These are phyloP conservation scores for Thripadectes ignobilis DNA, from an alignment of 2,797 vertebrate genomes.

Conservation along the genomic window DNA sequence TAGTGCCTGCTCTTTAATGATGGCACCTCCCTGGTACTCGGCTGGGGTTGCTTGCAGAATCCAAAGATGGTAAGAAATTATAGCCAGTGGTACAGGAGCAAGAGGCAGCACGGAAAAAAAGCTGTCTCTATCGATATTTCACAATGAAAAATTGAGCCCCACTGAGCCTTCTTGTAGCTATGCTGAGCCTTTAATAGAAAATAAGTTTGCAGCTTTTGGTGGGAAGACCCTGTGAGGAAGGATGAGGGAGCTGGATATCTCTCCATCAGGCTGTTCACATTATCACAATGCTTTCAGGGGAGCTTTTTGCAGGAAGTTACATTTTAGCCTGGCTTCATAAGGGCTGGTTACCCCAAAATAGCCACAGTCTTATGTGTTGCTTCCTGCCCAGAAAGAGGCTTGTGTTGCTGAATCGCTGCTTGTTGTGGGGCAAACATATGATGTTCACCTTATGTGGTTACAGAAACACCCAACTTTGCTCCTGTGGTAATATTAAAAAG, in stretches of 20 bases:
- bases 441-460: not conserved
- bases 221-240: not conserved
- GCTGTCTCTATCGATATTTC: not conserved
- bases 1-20: not conserved
- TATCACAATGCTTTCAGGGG: not conserved
- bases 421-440: not conserved
- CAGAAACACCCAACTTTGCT: not conserved
- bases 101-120: not conserved
- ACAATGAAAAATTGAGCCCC: not conserved
- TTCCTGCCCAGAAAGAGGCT: not conserved
- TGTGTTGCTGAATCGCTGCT: not conserved
- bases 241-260: fast-evolving
- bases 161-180: not conserved
- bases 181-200: not conserved
- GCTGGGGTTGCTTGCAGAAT: not conserved
- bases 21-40: not conserved
- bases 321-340: not conserved
- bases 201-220: not conserved
- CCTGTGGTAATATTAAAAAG: not conserved
- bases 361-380: not conserved
- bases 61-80: not conserved
- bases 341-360: not conserved
- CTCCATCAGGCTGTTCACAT: not conserved
- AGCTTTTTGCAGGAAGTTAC: not conserved
- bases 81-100: not conserved